Conservation (phyloP, 2,888 invertebrate genomes). For the Tenthredo livida region DNA sequence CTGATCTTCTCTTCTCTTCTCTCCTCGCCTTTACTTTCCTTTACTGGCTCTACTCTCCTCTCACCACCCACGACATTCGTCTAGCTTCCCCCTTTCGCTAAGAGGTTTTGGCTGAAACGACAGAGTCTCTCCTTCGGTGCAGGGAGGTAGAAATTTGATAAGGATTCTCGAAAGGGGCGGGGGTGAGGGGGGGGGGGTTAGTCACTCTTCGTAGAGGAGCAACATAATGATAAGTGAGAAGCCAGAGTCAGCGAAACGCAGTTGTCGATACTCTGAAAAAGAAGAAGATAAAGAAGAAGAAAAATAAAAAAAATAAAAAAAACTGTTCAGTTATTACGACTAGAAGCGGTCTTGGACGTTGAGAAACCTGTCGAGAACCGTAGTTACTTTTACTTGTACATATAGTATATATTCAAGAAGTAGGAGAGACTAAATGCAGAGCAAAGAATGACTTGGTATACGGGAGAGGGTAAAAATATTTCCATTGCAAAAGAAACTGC, state of each 20-base stretch:
- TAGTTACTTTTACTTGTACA: not conserved
- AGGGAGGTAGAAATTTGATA: conserved; percentile 43
- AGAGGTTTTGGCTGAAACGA: conserved; percentile 49
- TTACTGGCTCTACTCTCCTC: not conserved
- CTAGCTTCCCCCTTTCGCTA: conserved; percentile 40
- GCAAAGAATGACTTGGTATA: not conserved
- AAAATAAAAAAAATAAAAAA: not conserved
- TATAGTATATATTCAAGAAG: not conserved
- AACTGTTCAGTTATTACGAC: not conserved
- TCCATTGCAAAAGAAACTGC: conserved; percentile 49
- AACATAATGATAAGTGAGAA: not conserved
- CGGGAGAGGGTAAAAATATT: conserved; percentile 38
- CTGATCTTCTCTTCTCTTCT: not conserved
- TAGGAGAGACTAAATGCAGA: not conserved
- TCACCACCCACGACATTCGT: conserved; percentile 18
- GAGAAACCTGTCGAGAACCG: not conserved
- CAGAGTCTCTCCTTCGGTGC: not conserved
- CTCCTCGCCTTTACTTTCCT: not conserved
- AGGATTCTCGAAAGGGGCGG: not conserved
- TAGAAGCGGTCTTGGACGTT: not conserved
- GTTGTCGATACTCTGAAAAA: not conserved
- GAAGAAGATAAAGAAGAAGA: not conserved
- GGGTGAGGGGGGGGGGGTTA: not conserved
- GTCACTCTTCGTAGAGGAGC: not conserved
- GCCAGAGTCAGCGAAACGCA: not conserved